Evolutionary conservation across 2,888 invertebrate genomes (phyloP).

Genomic region (Osmoderma eremita): DNA sequence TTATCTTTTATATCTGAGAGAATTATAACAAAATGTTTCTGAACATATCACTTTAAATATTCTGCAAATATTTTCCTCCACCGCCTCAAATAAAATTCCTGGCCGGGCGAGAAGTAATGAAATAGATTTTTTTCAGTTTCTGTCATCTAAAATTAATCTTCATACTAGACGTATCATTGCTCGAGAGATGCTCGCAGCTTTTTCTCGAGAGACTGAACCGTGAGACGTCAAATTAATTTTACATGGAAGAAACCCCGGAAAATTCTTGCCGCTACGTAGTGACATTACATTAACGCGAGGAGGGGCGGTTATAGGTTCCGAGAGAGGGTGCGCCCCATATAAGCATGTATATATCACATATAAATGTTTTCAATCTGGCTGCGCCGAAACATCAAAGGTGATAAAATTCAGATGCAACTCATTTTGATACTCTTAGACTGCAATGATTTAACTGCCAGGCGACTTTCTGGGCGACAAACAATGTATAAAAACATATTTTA

Average conservation of each 20-base stretch:
- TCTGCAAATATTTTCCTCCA: no score
- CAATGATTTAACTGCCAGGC: no score
- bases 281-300: constrained; percentile 11
- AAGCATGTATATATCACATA: neutral
- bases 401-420: no score
- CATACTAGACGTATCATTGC: constrained; percentile 25
- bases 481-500: no score
- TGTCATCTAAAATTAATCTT: constrained; percentile 26
- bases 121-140: constrained; percentile 22
- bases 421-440: no score
- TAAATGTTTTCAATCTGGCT: no score
- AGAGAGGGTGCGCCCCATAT: neutral
- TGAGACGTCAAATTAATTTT: constrained; percentile 26
- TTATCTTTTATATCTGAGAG: no score
- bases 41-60: no score
- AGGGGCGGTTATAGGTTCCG: neutral
- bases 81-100: constrained; percentile 1
- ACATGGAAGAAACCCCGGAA: constrained; percentile 5
- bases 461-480: no score
- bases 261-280: neutral
- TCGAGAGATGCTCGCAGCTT: constrained; percentile 6
- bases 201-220: constrained; percentile 22
- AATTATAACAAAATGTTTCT: no score
- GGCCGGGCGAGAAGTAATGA: neutral
- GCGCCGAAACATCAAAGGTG: no score